Evolutionary conservation across 2,113 vertebrate genomes (phyloP), one percentile per base, ranked within the genome.

Genomic region (Aspidoscelis tigris): DNA sequence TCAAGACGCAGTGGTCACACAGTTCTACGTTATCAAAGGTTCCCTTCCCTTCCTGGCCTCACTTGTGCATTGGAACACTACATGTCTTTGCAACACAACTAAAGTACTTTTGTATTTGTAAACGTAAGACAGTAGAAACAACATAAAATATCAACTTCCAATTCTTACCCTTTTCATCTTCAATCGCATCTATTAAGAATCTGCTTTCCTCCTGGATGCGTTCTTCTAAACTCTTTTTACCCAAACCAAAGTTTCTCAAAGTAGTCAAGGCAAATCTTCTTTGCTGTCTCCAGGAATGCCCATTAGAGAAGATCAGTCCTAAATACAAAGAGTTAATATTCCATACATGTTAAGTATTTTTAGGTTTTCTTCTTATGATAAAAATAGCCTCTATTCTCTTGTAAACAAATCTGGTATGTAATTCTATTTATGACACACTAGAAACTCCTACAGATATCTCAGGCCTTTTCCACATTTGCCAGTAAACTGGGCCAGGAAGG

Each of bases 171-270:
- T 95, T 93, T 2, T 97, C 93, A 1, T 94, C 92, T 39, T 81
- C 1, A 0, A 98, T 89, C 0, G 4, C 93, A 1, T 97, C 95
- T 1, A 5, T 68, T 0, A 98, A 94, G 79, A n/a, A 93, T 0
- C 0, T 21, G 66, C 93, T 92, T 81, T 98, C 98, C 39, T 96
- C 95, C 88, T 95, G 95, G 65, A 98, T 97, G n/a, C 93, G 92
- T 1, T 94, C 92, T 88, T 96, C 96, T 87, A 97, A 85, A 73
- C 91, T 86, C 71, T 90, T 94, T 88, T 96, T 97, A 8, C 97
- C 96, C 88, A 96, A 1, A 69, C 97, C 97, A 7, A 98, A 97
- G 90, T 97, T 97, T 53, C 92, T 95, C 14, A 98, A 94, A 0
- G 89, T 96, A 55, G 77, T 87, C 84, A 97, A 93, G 75, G 96